Conservation (phyloP, 2,113 vertebrate genomes). For the Brachypodius melanocephalos region DNA sequence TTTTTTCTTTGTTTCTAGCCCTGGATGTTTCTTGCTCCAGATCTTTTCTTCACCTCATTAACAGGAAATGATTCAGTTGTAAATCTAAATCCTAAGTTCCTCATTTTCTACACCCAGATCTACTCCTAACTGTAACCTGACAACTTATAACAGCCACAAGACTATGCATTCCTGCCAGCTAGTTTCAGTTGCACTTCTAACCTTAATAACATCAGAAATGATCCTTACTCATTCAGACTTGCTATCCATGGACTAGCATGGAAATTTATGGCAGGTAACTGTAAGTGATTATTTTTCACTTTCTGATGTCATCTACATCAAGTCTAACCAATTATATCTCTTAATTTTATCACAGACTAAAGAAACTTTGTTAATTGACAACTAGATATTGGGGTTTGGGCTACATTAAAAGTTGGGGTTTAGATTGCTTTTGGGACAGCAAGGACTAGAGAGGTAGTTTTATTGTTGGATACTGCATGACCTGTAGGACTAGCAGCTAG, state of each 20-base stretch:
- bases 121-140: background rate
- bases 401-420: background rate
- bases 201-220: background rate
- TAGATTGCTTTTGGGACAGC: background rate
- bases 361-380: background rate
- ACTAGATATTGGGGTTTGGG: background rate
- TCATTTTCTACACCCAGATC: background rate
- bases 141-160: background rate
- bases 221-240: background rate
- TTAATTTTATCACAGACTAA: background rate
- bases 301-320: background rate
- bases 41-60: background rate
- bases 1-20: background rate
- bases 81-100: background rate
- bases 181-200: slow-evolving; percentile 1
- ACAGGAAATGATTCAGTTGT: background rate
- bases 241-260: background rate
- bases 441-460: background rate
- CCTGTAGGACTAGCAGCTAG: background rate
- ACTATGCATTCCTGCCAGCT: background rate
- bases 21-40: background rate
- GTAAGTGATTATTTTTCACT: background rate
- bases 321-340: background rate
- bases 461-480: background rate
- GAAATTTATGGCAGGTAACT: background rate